Evolutionary conservation across 2,888 invertebrate species (phyloP), one percentile per base, ranked within the genome.

Genomic region (Eilema griseolum): DNA sequence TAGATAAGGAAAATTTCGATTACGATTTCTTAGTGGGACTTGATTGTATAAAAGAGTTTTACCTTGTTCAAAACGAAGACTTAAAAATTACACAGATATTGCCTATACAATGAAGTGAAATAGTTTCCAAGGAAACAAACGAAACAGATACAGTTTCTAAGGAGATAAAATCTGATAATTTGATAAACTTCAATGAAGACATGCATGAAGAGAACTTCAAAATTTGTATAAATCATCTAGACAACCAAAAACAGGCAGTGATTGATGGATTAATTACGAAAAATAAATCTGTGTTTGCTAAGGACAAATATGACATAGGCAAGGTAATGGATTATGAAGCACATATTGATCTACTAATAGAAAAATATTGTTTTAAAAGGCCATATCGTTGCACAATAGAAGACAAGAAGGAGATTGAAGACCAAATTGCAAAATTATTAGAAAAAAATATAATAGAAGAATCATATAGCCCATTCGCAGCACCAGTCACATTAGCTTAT

Each of bases 381-480:
- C 78, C 80, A 20, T 78, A 78, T 28, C 61, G 74, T 4, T 80
- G 75, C 59, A 69, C 68, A 23, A 37, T 72, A 0, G 74, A 78
- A 28, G 78, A 80, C 60, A 77, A 59, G 28, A 74, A 71, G 46
- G 78, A 77, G 62, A 78, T 78, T 20, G 77, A 80, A 76, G 10
- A 64, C 14, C 52, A 64, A 20, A 31, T 52, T 5, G 26, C 20
- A 52, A 46, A 64, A 64, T 56, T 5, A 31, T 31, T 5, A 7
- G 7, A 31, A 7, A 31, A 31, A 5, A 3, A 31, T 31, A n/a
- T n/a, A n/a, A n/a, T n/a, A n/a, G n/a, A n/a, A n/a, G n/a, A n/a
- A n/a, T n/a, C n/a, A n/a, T n/a, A n/a, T n/a, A n/a, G n/a, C n/a
- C n/a, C n/a, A n/a, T n/a, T n/a, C n/a, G n/a, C n/a, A n/a, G n/a